phyloP scores from a whole-genome alignment of 2,113 vertebrate species.

The human (Homo sapiens) region DNA sequence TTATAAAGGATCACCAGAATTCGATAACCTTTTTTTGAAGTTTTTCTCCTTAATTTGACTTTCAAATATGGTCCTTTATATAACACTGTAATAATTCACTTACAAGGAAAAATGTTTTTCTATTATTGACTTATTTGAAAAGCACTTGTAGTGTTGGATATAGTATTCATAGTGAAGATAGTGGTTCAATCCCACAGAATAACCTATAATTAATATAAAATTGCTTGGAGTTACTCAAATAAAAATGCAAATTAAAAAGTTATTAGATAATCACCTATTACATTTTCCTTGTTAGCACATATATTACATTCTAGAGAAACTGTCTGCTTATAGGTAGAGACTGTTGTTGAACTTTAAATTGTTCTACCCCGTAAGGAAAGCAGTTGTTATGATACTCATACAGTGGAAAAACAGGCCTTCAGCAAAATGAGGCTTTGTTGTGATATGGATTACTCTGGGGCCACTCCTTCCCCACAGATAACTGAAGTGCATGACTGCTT shows the following conservation, averaged over 20 bases:
- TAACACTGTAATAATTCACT: neutral
- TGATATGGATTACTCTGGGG: neutral
- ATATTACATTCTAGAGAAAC: slow-evolving; percentile 23
- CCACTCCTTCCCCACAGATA: neutral
- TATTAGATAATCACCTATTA: slow-evolving; percentile 4
- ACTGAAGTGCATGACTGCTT: neutral
- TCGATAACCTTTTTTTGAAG: slow-evolving; percentile 9
- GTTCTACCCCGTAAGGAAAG: neutral
- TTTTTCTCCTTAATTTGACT: slow-evolving; percentile 54
- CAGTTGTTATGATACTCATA: neutral
- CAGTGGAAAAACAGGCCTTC: neutral
- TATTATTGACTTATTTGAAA: slow-evolving; percentile 27
- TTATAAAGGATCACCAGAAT: slow-evolving; percentile 22
- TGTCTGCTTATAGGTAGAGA: neutral
- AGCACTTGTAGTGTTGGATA: neutral
- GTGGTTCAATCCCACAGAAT: neutral
- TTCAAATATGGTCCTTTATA: slow-evolving; percentile 35
- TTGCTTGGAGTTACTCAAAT: slow-evolving; percentile 39
- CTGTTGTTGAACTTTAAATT: slow-evolving; percentile 26
- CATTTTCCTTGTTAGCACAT: slow-evolving; percentile 31
- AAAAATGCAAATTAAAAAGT: slow-evolving; percentile 27
- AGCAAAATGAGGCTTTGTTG: neutral
- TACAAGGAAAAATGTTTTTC: slow-evolving; percentile 20
- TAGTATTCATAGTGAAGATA: neutral
- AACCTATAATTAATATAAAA: slow-evolving; percentile 47